Percentiles rank a stretch among this genome's conserved stretches.
Conservation (phyloP, 2,797 vertebrate species). For the Nothura maculosa region DNA sequence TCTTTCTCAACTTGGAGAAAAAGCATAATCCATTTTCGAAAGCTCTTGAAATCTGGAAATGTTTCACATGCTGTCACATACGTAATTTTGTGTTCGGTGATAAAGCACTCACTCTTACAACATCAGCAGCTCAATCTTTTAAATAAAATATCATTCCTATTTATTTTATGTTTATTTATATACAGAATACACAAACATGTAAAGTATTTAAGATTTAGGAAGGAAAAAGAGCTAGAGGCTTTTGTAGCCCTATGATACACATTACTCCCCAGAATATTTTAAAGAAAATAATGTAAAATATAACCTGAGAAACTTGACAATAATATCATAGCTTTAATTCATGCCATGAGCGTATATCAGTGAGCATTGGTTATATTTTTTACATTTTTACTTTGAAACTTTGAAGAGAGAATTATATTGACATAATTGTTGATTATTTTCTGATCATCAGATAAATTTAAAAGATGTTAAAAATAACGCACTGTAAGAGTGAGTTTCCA, state of each 20-base stretch:
- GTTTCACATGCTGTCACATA: background rate
- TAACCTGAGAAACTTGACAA: too few species aligned
- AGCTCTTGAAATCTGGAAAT: background rate
- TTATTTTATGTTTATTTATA: background rate
- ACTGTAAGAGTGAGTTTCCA: background rate
- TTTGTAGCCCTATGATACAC: background rate
- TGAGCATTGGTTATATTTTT: rapidly evolving
- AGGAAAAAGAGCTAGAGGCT: background rate
- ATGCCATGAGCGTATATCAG: background rate
- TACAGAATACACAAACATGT: background rate
- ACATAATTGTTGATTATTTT: conserved; percentile 4
- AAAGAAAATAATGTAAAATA: background rate
- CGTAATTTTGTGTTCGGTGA: background rate
- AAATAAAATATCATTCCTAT: background rate
- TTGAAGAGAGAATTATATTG: background rate
- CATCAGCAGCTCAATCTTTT: background rate
- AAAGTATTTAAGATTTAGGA: background rate
- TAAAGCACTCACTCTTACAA: background rate
- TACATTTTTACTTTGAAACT: background rate
- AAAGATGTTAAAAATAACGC: conserved; percentile 56
- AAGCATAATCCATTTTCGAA: background rate
- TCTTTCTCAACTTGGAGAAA: background rate
- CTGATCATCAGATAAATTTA: conserved; percentile 31
- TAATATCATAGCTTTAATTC: background rate
- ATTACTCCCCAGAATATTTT: background rate